Conservation (phyloP, 2,113 vertebrate genomes). For the Calidris pugnax region DNA sequence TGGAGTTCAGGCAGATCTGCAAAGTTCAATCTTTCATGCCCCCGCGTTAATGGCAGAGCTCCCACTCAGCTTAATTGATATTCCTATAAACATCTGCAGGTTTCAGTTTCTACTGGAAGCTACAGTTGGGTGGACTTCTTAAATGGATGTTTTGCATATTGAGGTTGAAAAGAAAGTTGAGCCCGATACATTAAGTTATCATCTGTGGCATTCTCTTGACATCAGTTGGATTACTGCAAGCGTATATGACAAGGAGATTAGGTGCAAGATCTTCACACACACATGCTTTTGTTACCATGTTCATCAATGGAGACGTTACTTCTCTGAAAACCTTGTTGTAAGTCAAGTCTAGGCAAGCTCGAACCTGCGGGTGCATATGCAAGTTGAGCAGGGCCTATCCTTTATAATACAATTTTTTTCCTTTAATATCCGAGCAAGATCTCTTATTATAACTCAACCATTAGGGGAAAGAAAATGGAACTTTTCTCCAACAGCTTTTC, state of each 20-base stretch:
- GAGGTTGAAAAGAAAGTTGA: conserved; percentile 26
- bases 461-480: conserved; percentile 55
- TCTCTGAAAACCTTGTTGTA: conserved; percentile 46
- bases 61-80: conserved; percentile 16
- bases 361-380: neutral
- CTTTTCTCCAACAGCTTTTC: conserved; percentile 59
- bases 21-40: neutral
- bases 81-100: conserved; percentile 8
- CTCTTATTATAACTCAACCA: conserved; percentile 50
- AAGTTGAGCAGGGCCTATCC: conserved; percentile 15
- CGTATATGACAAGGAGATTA: conserved; percentile 3
- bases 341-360: conserved; percentile 37
- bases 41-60: neutral
- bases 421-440: conserved; percentile 32
- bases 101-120: conserved; percentile 33
- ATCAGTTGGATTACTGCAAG: conserved; percentile 21
- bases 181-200: conserved; percentile 15
- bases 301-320: conserved; percentile 48
- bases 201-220: conserved; percentile 16
- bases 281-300: conserved; percentile 52
- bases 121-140: conserved; percentile 36
- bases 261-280: neutral
- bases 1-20: neutral
- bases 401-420: neutral
- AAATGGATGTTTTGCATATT: conserved; percentile 30